These are phyloP conservation scores for Sebastes variabilis DNA, from an alignment of 2,797 vertebrate species.

Conservation along the genomic window DNA sequence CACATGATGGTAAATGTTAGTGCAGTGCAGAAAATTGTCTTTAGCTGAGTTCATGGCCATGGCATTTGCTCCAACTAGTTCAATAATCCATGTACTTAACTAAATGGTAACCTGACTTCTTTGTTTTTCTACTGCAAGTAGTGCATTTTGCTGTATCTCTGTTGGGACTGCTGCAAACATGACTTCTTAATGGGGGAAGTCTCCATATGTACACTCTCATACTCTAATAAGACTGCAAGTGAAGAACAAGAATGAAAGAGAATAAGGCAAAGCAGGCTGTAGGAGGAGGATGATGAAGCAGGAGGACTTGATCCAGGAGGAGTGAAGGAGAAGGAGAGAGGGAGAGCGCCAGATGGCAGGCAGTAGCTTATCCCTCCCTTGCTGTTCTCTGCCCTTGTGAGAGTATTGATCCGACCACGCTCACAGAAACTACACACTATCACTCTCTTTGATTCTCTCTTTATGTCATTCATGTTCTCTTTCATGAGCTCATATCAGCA, in stretches of 20 bases:
- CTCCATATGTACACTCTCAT: not conserved
- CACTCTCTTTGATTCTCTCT: not conserved
- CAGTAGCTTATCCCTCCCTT: conserved; percentile 49
- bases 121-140: not conserved
- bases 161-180: not conserved
- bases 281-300: not conserved
- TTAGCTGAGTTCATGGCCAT: not conserved
- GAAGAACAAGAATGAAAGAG: not conserved
- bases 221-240: not conserved
- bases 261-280: not conserved
- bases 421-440: not conserved
- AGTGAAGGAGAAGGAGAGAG: conserved; percentile 1
- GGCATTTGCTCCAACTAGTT: not conserved
- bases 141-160: not conserved
- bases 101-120: not conserved
- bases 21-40: not conserved
- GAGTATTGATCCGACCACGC: conserved; percentile 3
- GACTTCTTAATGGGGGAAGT: not conserved
- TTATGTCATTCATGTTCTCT: conserved; percentile 9
- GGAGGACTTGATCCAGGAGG: conserved; percentile 10
- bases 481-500: not conserved
- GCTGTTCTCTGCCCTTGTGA: conserved; percentile 36
- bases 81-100: not conserved
- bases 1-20: not conserved
- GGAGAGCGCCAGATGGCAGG: conserved; percentile 65